Evolutionary conservation across 2,888 invertebrate species (phyloP), one percentile per base, ranked within the genome.

Genomic region (Enoplolaimus lenunculus): DNA sequence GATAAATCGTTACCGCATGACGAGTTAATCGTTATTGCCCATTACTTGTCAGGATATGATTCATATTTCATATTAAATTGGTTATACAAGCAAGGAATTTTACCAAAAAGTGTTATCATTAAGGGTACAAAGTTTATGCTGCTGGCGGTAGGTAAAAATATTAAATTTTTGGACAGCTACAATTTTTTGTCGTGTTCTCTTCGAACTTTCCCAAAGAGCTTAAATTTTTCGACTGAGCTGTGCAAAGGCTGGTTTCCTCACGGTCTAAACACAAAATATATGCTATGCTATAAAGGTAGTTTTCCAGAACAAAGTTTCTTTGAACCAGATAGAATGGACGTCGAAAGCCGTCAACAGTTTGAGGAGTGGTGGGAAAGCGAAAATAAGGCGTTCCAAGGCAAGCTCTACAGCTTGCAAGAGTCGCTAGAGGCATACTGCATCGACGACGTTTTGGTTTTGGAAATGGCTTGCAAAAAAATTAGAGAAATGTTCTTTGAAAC

Each of bases 171-270:
- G 3, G 67, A 66, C 31, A 34, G 34, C 28, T 31, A 30, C n/a
- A 66, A 21, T 66, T 66, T 66, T 13, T 30, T 66, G 13, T n/a
- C 29, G 2, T 66, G 31, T n/a, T 34, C 67, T n/a, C 34, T 66
- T 16, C 21, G 34, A 31, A 66, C 13, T 33, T n/a, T 66, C 26
- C 33, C 67, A 7, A 29, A 34, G 7, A 31, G n/a, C 13, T 66
- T 66, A 33, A n/a, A 3, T 13, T 2, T 66, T 21, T 2, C 31
- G 3, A 31, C n/a, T 2, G n/a, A 21, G 7, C 45, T 45, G 7
- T 45, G 45, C 7, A 66, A 66, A 66, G 67, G 67, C 7, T 30
- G n/a, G 26, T 66, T 66, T 66, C 67, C 67, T 13, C 34, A 66
- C 67, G 7, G 31, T n/a, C 33, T 66, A 7, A 66, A 66, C 33